These are phyloP conservation scores for Drosophila pallidifrons DNA, from an alignment of 1,140 invertebrate species.

Conservation along the genomic window DNA sequence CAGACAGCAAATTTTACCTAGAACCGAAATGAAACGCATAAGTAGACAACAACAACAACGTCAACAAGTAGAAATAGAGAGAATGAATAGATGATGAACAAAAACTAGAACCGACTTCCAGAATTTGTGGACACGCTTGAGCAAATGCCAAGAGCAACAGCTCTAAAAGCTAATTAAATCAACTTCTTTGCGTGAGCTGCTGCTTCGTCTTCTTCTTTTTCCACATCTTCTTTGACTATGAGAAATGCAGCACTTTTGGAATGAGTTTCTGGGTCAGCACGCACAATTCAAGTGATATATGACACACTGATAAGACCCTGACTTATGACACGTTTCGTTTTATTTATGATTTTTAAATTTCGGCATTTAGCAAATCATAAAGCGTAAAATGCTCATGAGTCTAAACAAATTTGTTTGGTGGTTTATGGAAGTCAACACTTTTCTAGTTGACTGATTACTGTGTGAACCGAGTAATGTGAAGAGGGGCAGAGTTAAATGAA, in stretches of 20 bases:
- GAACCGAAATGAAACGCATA: slow-evolving; percentile 43
- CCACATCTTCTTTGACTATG: neutral
- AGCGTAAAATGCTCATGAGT: slow-evolving; percentile 69
- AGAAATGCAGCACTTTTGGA: slow-evolving; percentile 19
- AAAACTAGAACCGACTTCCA: slow-evolving; percentile 40
- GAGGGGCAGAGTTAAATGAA: slow-evolving; percentile 45
- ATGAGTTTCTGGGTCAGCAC: slow-evolving; percentile 66
- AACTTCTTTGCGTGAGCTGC: slow-evolving; percentile 47
- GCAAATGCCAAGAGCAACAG: slow-evolving; percentile 53
- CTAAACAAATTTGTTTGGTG: slow-evolving; percentile 60
- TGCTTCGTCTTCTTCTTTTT: slow-evolving; percentile 1
- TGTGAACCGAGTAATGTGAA: slow-evolving; percentile 48
- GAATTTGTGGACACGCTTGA: slow-evolving; percentile 69
- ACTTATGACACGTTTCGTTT: slow-evolving; percentile 42
- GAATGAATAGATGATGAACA: neutral
- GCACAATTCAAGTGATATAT: slow-evolving; percentile 71
- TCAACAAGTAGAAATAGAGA: slow-evolving; percentile 14
- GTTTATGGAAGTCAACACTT: slow-evolving; percentile 71
- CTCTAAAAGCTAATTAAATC: slow-evolving; percentile 70
- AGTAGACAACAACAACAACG: slow-evolving; percentile 24
- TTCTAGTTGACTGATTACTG: slow-evolving; percentile 65
- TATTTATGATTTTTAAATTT: slow-evolving; percentile 70
- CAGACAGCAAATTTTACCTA: slow-evolving; percentile 34
- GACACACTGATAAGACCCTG: slow-evolving; percentile 42
- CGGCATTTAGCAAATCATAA: slow-evolving; percentile 63